These are phyloP conservation scores for Anableps anableps DNA, from an alignment of 2,797 vertebrate species.

Conservation along the genomic window DNA sequence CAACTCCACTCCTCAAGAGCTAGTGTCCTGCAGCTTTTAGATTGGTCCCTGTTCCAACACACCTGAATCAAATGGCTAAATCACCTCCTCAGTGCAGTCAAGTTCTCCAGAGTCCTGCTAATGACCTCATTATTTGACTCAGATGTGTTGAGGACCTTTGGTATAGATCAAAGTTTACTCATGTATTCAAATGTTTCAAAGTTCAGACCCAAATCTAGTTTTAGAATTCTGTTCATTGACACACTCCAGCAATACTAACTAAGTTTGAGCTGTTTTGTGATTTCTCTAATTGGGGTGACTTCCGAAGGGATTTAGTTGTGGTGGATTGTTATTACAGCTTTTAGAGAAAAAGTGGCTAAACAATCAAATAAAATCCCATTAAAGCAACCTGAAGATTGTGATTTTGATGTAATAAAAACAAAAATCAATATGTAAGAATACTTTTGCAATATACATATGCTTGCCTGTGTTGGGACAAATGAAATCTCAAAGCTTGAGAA, in stretches of 20 bases:
- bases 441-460: neutral
- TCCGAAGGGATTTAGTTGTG: neutral
- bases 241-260: neutral
- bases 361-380: neutral
- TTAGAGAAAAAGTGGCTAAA: neutral
- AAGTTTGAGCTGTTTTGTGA: neutral
- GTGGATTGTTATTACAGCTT: neutral
- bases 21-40: too few relatives aligned
- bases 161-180: neutral
- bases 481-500: slow-evolving; percentile 1
- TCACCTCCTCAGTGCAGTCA: too few relatives aligned
- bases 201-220: neutral
- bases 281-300: neutral
- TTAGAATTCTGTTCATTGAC: neutral
- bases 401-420: neutral
- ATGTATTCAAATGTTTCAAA: neutral
- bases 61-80: too few relatives aligned
- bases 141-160: too few relatives aligned
- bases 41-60: too few relatives aligned
- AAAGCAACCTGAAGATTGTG: neutral
- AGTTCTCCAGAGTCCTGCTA: too few relatives aligned
- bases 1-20: too few relatives aligned
- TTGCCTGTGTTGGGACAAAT: neutral
- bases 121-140: too few relatives aligned
- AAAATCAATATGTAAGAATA: neutral